Conservation (phyloP, 2,113 vertebrate species). For the Beaufortia kweichowensis region DNA sequence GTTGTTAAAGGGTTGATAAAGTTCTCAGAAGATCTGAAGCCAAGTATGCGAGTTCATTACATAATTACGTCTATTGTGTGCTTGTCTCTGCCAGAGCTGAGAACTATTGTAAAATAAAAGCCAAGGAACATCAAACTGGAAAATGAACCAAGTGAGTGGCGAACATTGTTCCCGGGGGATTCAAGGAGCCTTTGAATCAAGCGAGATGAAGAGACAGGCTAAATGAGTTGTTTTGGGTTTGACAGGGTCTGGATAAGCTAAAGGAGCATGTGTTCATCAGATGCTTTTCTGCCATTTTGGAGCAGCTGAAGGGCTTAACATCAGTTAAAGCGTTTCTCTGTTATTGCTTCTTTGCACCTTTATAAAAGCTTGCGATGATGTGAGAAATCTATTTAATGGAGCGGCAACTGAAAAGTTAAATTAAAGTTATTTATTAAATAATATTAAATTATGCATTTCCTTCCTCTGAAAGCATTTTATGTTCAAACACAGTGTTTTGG, state of each 20-base stretch:
- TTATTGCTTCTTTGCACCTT: too few relatives aligned
- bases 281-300: not conserved
- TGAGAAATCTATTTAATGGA: too few relatives aligned
- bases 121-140: not conserved
- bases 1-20: not conserved
- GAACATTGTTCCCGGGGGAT: conserved; percentile 14
- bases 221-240: not conserved
- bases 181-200: not conserved
- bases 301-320: not conserved
- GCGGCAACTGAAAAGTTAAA: too few relatives aligned
- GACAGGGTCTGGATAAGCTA: conserved; percentile 10
- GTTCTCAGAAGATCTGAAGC: not conserved
- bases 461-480: too few relatives aligned
- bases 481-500: too few relatives aligned
- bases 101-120: conserved; percentile 12
- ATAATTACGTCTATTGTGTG: not conserved
- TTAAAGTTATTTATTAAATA: too few relatives aligned
- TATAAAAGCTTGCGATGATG: too few relatives aligned
- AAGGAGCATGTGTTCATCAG: conserved; percentile 1
- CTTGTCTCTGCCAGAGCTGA: not conserved
- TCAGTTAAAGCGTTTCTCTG: not conserved
- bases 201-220: not conserved
- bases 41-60: not conserved
- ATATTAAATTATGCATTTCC: too few relatives aligned
- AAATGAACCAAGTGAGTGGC: not conserved